Conservation (phyloP, 2,113 vertebrate species). For the Catharus minimus region DNA sequence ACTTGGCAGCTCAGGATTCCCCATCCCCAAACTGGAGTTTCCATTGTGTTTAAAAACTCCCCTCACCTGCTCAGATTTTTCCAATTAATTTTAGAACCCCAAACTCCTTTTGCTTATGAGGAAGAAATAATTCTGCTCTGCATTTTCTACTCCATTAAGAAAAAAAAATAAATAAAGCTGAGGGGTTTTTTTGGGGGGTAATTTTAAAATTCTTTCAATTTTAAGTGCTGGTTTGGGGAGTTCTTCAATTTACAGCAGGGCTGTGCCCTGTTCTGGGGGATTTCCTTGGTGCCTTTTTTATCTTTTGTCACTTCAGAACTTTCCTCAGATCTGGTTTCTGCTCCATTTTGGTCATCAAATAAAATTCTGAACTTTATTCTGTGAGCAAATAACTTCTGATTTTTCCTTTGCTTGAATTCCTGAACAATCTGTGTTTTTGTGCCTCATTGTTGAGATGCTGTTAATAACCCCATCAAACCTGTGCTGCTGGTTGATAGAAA, state of each 20-base stretch:
- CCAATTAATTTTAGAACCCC: not conserved
- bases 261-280: not conserved
- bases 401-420: not conserved
- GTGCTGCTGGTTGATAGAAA: not conserved
- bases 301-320: not conserved
- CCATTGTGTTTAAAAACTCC: not conserved
- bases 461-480: not conserved
- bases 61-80: not conserved
- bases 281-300: not conserved
- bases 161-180: not conserved
- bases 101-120: not conserved
- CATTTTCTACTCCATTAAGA: not conserved
- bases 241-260: not conserved
- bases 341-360: not conserved
- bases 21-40: not conserved
- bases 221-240: not conserved
- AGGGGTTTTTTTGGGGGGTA: rapidly evolving
- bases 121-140: not conserved
- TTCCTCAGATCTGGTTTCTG: not conserved
- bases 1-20: not conserved
- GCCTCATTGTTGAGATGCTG: not conserved
- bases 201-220: not conserved
- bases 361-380: not conserved
- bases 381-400: not conserved
- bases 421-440: not conserved